Evolutionary conservation across 2,888 invertebrate genomes (phyloP).

Genomic region (Athrips mouffetella): DNA sequence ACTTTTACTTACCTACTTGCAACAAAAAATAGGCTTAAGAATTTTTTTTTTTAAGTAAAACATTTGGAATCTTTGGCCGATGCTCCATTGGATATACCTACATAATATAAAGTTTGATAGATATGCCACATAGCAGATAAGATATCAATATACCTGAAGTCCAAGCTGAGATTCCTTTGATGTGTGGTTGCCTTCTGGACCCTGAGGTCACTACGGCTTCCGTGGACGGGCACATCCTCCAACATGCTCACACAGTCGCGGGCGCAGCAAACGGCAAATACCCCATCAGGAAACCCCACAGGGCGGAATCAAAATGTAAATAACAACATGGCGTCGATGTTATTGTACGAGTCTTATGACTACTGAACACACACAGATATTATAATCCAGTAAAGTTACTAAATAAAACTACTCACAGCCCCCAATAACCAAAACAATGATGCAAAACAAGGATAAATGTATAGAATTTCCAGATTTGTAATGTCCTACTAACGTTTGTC

Average conservation of each 20-base stretch:
- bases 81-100: too few species aligned
- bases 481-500: slow-evolving; percentile 25
- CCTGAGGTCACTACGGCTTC: slow-evolving; percentile 62
- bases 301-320: slow-evolving; percentile 63
- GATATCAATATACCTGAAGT: slow-evolving; percentile 83
- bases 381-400: slow-evolving; percentile 18
- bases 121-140: neutral
- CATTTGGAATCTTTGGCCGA: too few species aligned
- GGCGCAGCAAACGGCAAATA: slow-evolving; percentile 56
- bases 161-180: slow-evolving; percentile 92
- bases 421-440: slow-evolving; percentile 26
- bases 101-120: slow-evolving; percentile 3
- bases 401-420: slow-evolving; percentile 31
- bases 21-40: too few species aligned
- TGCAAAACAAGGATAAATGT: slow-evolving; percentile 24
- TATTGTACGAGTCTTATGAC: slow-evolving; percentile 7
- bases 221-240: slow-evolving; percentile 76
- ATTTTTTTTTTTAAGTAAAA: too few species aligned
- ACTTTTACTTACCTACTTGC: too few species aligned
- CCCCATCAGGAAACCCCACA: slow-evolving; percentile 46
- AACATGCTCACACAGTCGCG: slow-evolving; percentile 69
- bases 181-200: slow-evolving; percentile 75
- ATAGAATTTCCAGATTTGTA: slow-evolving; percentile 19
- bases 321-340: slow-evolving; percentile 68
- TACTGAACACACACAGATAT: slow-evolving; percentile 23